Evolutionary conservation across 1,140 invertebrate genomes (phyloP).

Genomic region (Ceratosolen fusciceps): DNA sequence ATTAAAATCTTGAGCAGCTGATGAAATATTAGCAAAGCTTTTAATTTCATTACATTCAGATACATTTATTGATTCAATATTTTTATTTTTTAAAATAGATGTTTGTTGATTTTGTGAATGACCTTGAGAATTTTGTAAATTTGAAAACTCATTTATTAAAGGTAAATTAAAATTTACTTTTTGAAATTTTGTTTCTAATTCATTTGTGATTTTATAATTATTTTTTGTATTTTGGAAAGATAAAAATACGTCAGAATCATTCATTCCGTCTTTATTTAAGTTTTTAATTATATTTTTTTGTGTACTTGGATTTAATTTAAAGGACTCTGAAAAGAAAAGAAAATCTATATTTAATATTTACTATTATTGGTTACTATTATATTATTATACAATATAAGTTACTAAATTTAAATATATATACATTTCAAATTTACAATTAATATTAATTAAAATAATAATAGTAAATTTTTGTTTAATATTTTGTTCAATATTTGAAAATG

Average conservation of each 20-base stretch:
- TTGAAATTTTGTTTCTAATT: constrained; percentile 4
- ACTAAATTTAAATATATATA: too few species aligned
- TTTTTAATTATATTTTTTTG: not conserved
- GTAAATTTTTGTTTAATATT: too few species aligned
- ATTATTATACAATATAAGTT: too few species aligned
- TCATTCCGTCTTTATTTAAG: not conserved
- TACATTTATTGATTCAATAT: constrained; percentile 15
- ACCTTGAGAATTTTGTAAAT: constrained; percentile 61
- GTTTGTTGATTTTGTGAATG: constrained; percentile 23
- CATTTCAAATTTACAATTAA: too few species aligned
- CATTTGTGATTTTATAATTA: not conserved
- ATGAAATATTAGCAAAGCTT: not conserved
- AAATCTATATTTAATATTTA: not conserved
- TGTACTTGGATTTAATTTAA: not conserved
- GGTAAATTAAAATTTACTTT: constrained; percentile 59
- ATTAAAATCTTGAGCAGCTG: not conserved
- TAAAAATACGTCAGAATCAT: not conserved
- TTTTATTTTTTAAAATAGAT: constrained; percentile 30
- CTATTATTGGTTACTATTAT: too few species aligned
- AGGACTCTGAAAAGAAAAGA: constrained; percentile 28
- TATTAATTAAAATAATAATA: too few species aligned
- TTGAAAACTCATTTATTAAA: constrained; percentile 61
- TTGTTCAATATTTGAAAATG: too few species aligned
- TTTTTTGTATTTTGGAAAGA: not conserved
- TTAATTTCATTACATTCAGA: not conserved